Evolutionary conservation across 2,888 invertebrate genomes (phyloP).

Genomic region (Neoaliturus tenellus): DNA sequence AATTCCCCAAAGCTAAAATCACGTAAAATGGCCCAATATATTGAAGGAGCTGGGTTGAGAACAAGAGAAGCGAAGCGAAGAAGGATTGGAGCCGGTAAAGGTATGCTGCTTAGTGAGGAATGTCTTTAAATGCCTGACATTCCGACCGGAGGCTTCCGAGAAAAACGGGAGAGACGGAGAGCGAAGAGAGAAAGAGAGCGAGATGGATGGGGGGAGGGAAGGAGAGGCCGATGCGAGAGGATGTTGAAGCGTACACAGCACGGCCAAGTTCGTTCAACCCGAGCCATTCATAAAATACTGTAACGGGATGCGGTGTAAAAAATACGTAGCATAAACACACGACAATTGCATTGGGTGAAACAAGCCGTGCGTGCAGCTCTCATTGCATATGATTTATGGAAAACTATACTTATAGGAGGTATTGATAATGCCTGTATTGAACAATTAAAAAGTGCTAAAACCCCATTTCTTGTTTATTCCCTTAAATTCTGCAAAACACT

Average conservation of each 20-base stretch:
- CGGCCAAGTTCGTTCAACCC: not conserved
- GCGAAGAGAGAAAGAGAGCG: not conserved
- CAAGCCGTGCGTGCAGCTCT: too few species aligned
- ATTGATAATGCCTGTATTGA: too few species aligned
- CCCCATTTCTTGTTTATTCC: too few species aligned
- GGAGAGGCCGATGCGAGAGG: not conserved
- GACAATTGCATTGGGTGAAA: too few species aligned
- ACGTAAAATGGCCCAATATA: not conserved
- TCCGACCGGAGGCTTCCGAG: conserved; percentile 2
- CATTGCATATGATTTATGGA: too few species aligned
- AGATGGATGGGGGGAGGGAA: not conserved
- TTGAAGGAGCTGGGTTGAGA: not conserved
- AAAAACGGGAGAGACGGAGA: not conserved
- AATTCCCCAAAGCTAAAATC: too few species aligned
- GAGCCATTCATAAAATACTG: conserved; percentile 5
- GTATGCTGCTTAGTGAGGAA: conserved; percentile 13
- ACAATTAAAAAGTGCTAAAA: too few species aligned
- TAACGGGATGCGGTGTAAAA: too few species aligned
- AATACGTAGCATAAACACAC: too few species aligned
- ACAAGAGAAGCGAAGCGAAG: not conserved
- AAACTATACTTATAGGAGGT: too few species aligned
- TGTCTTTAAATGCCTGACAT: conserved; percentile 27
- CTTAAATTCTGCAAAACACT: too few species aligned
- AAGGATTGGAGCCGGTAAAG: not conserved
- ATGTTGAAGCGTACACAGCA: not conserved